Percentiles rank a stretch among this genome's conserved stretches.
Evolutionary conservation across 2,888 invertebrate genomes (phyloP).

Genomic region (Orchesella flavescens): DNA sequence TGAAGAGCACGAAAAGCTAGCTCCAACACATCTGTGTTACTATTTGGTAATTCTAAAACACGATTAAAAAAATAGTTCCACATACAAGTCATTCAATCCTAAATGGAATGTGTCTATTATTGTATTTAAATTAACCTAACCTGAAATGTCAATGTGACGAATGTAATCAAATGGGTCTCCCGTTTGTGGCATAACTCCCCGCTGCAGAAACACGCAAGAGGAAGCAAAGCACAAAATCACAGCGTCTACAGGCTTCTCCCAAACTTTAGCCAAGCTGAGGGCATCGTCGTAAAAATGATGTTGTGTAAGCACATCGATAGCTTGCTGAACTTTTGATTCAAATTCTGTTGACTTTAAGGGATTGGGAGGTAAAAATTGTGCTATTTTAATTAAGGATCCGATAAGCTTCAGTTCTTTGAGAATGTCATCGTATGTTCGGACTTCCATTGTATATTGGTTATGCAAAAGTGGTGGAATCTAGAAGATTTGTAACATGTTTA

Average conservation of each 20-base stretch:
- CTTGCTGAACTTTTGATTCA: slow-evolving; percentile 60
- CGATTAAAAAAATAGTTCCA: too few relatives aligned
- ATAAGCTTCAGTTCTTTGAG: slow-evolving; percentile 65
- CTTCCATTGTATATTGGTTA: slow-evolving; percentile 55
- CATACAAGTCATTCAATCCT: slow-evolving; percentile 16
- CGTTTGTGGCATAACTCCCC: slow-evolving; percentile 64
- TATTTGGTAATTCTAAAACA: slow-evolving; percentile 67
- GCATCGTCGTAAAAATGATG: slow-evolving; percentile 69
- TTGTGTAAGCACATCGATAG: slow-evolving; percentile 59
- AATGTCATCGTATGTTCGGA: slow-evolving; percentile 62
- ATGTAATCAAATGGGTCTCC: slow-evolving; percentile 70
- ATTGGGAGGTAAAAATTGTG: slow-evolving; percentile 21
- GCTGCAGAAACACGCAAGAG: slow-evolving; percentile 62
- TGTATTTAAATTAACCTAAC: too few relatives aligned
- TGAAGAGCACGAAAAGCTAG: slow-evolving; percentile 66
- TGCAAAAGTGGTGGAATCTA: slow-evolving; percentile 42
- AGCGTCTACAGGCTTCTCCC: slow-evolving; percentile 61
- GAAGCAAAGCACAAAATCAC: slow-evolving; percentile 61
- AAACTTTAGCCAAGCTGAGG: slow-evolving; percentile 65
- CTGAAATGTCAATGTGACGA: slow-evolving; percentile 67
- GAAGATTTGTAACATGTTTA: background rate
- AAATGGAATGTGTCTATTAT: too few relatives aligned
- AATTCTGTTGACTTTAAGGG: slow-evolving; percentile 66
- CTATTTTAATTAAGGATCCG: slow-evolving; percentile 56
- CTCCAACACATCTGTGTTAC: slow-evolving; percentile 66